A percentile compares a stretch with the other conserved stretches of the same genome.
Conservation (phyloP, 1,140 invertebrate genomes). For the Phymorhynchus buccinoides region DNA sequence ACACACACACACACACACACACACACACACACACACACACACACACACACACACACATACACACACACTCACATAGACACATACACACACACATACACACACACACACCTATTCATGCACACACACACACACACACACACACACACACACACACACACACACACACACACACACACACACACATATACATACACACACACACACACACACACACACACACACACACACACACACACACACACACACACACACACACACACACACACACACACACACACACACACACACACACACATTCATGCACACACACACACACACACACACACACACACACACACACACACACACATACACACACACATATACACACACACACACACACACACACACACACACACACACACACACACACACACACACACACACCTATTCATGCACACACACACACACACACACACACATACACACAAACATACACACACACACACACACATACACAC, state of each 20-base stretch:
- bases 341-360: background rate
- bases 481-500: slow-evolving; percentile 1
- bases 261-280: no score
- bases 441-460: slow-evolving; percentile 22
- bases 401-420: background rate
- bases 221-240: no score
- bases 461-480: background rate
- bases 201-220: background rate
- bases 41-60: no score
- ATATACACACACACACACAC: slow-evolving; percentile 7
- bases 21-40: no score
- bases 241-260: slow-evolving; percentile 1
- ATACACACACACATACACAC: no score
- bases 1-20: no score
- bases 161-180: background rate
- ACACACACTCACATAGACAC: no score
- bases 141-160: background rate
- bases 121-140: background rate
- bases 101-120: no score
- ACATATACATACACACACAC: background rate
- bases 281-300: no score
- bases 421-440: background rate
- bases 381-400: background rate
- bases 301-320: slow-evolving; percentile 3
- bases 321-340: slow-evolving; percentile 15